These are phyloP conservation scores for Temnothorax rugatulus DNA, from an alignment of 2,888 invertebrate genomes.

Conservation along the genomic window DNA sequence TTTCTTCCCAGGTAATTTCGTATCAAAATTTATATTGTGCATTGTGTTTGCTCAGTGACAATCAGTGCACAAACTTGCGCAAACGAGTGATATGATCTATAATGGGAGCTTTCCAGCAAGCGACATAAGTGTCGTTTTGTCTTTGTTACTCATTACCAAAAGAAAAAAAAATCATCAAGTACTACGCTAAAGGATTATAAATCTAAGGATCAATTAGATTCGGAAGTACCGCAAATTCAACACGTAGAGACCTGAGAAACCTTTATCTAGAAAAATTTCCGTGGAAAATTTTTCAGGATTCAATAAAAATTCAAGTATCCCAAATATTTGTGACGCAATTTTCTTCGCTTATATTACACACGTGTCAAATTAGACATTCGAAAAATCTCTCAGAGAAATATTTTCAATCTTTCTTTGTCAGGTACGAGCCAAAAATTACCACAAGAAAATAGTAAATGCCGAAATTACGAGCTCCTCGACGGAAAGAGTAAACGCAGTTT, in stretches of 20 bases:
- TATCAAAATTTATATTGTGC: background rate
- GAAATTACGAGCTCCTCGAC: background rate
- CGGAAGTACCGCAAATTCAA: background rate
- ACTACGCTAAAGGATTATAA: background rate
- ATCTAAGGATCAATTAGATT: background rate
- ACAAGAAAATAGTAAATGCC: background rate
- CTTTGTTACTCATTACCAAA: too few species aligned
- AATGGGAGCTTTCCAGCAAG: too few species aligned
- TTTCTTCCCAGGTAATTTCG: background rate
- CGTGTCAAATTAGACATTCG: background rate
- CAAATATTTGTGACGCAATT: background rate
- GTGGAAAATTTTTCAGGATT: too few species aligned
- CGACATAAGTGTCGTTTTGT: too few species aligned
- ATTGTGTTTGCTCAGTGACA: background rate
- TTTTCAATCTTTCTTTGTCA: background rate
- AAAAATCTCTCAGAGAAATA: background rate
- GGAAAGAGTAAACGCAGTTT: background rate
- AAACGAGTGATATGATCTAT: background rate
- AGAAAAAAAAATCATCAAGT: background rate
- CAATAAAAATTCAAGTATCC: background rate
- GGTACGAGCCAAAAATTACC: background rate
- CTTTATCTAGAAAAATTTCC: background rate
- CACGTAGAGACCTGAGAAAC: background rate
- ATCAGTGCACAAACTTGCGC: background rate
- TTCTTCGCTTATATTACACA: background rate